Conservation (phyloP, 1,140 invertebrate species). For the Atta colombica region DNA sequence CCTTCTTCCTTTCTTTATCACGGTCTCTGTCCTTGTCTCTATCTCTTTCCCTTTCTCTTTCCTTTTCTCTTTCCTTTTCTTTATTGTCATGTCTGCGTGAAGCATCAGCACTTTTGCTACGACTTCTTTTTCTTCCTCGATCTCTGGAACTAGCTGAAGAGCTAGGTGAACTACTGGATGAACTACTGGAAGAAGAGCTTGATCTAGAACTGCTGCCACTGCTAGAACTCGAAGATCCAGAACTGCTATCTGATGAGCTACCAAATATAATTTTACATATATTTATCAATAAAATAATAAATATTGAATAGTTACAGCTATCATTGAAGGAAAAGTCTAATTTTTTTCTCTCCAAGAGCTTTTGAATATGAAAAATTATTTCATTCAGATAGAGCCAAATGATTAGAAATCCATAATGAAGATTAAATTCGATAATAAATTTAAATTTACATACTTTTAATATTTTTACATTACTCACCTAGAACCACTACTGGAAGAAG, state of each 20-base stretch:
- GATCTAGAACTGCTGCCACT: conserved; percentile 89
- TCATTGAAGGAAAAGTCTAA: not conserved
- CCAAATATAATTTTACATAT: conserved; percentile 52
- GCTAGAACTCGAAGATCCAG: conserved; percentile 87
- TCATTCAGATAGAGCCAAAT: not conserved
- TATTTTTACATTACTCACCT: conserved; percentile 86
- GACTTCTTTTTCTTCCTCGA: conserved; percentile 83
- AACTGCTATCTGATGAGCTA: conserved; percentile 93
- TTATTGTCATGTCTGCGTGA: conserved; percentile 86
- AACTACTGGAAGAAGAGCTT: conserved; percentile 90
- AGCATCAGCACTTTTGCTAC: conserved; percentile 86
- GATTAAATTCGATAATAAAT: not conserved
- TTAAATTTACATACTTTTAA: not conserved
- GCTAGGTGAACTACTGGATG: conserved; percentile 90
- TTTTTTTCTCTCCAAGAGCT: not conserved
- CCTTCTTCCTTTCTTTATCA: conserved; percentile 85
- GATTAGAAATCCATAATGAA: not conserved
- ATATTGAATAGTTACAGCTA: not conserved
- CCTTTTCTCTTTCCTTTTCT: conserved; percentile 86
- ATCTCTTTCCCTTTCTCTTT: conserved; percentile 82
- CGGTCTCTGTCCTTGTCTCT: conserved; percentile 81
- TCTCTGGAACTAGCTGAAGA: conserved; percentile 88
- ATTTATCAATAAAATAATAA: not conserved
- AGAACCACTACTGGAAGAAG: conserved; percentile 92
- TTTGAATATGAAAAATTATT: not conserved